Conservation (phyloP, 35 echinoderm and acorn worm species). For the Hemicentrotus pulcherrimus region DNA sequence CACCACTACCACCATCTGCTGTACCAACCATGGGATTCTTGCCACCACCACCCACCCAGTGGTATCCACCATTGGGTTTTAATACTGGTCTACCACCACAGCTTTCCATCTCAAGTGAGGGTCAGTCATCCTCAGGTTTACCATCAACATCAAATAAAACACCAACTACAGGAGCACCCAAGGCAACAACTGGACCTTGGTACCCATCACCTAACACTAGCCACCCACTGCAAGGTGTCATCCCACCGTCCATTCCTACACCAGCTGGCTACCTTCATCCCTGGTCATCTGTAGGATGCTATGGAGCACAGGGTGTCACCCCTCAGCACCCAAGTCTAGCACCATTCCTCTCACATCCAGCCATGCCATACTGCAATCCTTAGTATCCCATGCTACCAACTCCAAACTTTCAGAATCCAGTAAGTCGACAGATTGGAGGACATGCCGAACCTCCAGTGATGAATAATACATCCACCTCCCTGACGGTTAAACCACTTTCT, state of each 20-base stretch:
- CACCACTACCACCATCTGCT: constrained; percentile 21
- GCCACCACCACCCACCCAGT: constrained; percentile 18
- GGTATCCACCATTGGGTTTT: background rate
- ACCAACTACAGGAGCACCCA: background rate
- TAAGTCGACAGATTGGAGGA: background rate
- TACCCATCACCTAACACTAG: background rate
- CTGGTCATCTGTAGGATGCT: background rate
- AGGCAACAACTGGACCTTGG: background rate
- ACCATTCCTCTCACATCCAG: background rate
- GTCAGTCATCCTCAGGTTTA: background rate
- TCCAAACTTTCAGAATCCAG: background rate
- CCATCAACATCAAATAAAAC: background rate
- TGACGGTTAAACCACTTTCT: background rate
- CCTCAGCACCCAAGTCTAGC: background rate
- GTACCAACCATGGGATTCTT: constrained; percentile 21
- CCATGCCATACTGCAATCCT: background rate
- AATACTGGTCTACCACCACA: background rate
- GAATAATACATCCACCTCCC: background rate
- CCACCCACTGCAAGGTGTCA: background rate
- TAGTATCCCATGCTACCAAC: background rate
- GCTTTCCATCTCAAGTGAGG: background rate
- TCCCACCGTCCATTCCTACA: background rate
- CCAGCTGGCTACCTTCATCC: background rate
- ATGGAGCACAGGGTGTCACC: background rate
- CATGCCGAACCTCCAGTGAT: background rate